Evolutionary conservation across 2,888 invertebrate species (phyloP).

Genomic region (Actias luna): DNA sequence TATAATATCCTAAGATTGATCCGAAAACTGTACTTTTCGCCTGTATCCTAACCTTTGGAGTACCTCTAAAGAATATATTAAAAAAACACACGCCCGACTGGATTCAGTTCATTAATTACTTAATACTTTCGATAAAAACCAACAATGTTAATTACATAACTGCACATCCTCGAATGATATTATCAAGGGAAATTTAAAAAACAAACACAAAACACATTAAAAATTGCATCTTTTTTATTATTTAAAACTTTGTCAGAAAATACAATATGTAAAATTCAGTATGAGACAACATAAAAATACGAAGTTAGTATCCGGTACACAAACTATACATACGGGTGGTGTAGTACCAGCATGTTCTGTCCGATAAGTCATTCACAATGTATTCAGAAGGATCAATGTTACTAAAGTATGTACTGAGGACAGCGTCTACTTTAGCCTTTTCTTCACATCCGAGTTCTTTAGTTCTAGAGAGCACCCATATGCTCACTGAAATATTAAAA

Average conservation of each 20-base stretch:
- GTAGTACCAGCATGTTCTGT: slow-evolving; percentile 60
- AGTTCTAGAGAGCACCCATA: slow-evolving; percentile 64
- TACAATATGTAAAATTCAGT: not conserved
- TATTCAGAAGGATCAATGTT: slow-evolving; percentile 54
- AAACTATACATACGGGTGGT: slow-evolving; percentile 44
- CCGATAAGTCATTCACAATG: slow-evolving; percentile 56
- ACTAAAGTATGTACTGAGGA: slow-evolving; percentile 52
- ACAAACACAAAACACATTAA: not conserved
- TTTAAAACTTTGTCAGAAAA: not conserved
- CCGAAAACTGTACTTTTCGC: too few species aligned
- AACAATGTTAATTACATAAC: too few species aligned
- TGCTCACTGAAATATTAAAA: slow-evolving; percentile 47
- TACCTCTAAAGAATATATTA: too few species aligned
- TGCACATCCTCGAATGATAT: too few species aligned
- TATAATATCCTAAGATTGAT: too few species aligned
- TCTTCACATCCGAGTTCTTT: slow-evolving; percentile 59
- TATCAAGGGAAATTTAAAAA: not conserved
- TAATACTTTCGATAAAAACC: too few species aligned
- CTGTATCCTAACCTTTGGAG: too few species aligned
- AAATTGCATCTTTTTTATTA: not conserved
- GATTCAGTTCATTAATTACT: too few species aligned
- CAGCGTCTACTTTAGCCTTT: slow-evolving; percentile 58
- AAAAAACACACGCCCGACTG: too few species aligned
- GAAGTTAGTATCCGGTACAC: not conserved
- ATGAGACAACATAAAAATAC: not conserved